A percentile compares a stretch with the other conserved stretches of the same genome.
These are phyloP conservation scores for Mycalesis mineus DNA, from an alignment of 2,888 invertebrate genomes.

Conservation along the genomic window DNA sequence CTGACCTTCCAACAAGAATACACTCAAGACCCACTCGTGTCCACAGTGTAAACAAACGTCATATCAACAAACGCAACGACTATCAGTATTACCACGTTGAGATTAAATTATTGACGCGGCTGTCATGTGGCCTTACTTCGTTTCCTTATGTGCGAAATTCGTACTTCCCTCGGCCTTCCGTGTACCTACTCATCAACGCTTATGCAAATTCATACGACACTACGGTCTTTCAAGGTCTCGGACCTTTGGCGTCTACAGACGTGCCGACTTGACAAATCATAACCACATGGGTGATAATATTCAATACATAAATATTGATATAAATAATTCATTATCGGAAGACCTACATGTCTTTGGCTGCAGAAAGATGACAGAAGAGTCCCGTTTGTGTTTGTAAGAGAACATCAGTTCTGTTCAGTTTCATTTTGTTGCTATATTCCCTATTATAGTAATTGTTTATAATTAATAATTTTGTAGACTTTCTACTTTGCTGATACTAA, in stretches of 20 bases:
- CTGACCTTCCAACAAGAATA: background rate
- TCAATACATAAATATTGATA: too few relatives aligned
- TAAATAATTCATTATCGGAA: too few relatives aligned
- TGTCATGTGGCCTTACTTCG: conserved; percentile 40
- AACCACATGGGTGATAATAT: too few relatives aligned
- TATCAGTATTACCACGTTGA: conserved; percentile 9
- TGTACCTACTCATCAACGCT: conserved; percentile 32
- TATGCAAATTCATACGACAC: conserved; percentile 23
- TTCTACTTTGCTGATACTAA: too few relatives aligned
- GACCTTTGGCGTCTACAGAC: background rate
- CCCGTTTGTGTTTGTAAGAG: too few relatives aligned
- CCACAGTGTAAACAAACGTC: background rate
- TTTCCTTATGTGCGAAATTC: conserved; percentile 57
- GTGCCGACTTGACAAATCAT: background rate
- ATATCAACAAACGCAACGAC: conserved; percentile 10
- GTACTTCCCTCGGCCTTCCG: conserved; percentile 47
- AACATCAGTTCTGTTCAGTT: too few relatives aligned
- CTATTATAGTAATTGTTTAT: too few relatives aligned
- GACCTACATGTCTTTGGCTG: too few relatives aligned
- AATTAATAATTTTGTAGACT: too few relatives aligned
- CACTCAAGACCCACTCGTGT: background rate
- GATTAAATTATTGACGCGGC: conserved; percentile 23
- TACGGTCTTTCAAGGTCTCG: conserved; percentile 22
- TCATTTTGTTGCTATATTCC: too few relatives aligned
- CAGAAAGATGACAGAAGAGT: too few relatives aligned